These are phyloP conservation scores for Formica selysi DNA, from an alignment of 1,140 invertebrate species.

Conservation along the genomic window DNA sequence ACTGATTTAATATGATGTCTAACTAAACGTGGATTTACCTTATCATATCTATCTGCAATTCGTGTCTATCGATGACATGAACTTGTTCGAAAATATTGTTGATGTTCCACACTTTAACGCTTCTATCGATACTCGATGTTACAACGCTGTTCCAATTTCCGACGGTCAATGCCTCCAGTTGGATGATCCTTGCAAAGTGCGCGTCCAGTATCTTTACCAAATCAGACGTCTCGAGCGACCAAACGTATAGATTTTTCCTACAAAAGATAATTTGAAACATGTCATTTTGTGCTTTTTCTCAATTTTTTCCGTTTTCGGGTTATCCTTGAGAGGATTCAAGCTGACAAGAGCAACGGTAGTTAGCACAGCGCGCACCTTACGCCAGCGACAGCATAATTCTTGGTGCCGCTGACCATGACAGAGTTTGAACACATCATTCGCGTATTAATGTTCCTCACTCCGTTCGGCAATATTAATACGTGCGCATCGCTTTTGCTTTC, in stretches of 20 bases:
- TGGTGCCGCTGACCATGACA: slow-evolving; percentile 95
- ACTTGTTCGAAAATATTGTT: slow-evolving; percentile 99
- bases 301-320: neutral
- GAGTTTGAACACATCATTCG: slow-evolving; percentile 96
- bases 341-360: neutral
- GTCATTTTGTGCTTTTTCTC: neutral
- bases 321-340: neutral
- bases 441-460: slow-evolving; percentile 96
- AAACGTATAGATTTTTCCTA: slow-evolving; percentile 98
- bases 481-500: slow-evolving; percentile 87
- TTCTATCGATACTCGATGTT: slow-evolving; percentile 98
- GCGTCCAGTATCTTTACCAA: slow-evolving; percentile 97
- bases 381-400: slow-evolving; percentile 97
- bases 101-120: slow-evolving; percentile 99
- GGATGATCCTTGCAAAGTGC: slow-evolving; percentile 98
- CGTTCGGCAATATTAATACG: slow-evolving; percentile 93
- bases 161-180: slow-evolving; percentile 94
- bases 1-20: neutral
- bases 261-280: slow-evolving; percentile 62
- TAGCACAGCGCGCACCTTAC: slow-evolving; percentile 89
- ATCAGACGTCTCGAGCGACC: slow-evolving; percentile 92
- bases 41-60: slow-evolving; percentile 97
- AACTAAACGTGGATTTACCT: slow-evolving; percentile 86
- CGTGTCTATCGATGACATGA: slow-evolving; percentile 97
- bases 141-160: slow-evolving; percentile 98